Evolutionary conservation across 2,888 invertebrate genomes (phyloP), one percentile per base, ranked within the genome.

Genomic region (Tachina lurida): DNA sequence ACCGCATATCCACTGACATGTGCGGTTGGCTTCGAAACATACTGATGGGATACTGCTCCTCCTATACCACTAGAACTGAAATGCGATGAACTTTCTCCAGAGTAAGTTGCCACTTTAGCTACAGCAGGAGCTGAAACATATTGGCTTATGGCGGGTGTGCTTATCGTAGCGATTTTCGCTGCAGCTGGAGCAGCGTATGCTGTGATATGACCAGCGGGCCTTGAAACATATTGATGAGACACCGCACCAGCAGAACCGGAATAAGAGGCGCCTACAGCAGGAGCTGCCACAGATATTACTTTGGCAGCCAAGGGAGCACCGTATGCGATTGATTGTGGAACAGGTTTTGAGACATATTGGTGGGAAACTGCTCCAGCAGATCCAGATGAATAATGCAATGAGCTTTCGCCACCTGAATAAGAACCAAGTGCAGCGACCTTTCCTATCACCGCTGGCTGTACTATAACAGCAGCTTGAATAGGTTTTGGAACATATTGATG

Each of bases 1-100:
- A 83, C 60, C 15, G 76, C 77, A 80, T 83, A 81, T n/a, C 60
- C 60, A 1, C 73, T 93, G 2, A 94, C 93, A 1, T 94, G 93
- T 1, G 93, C 87, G 0, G 70, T 65, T 8, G 89, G 89, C 68
- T 88, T 88, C 3, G 90, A 89, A 0, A 89, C 82, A 22, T 88
- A 88, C 68, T 89, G 90, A 85, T 89, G 89, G 0, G 90, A 89
- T 15, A 88, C 71, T 3, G 88, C 87, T 19, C 88, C 87, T 62
- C 68, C 47, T n/a, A 15, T n/a, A n/a, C 67, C 67, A n/a, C 67
- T 49, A 15, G 71, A 56, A 47, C 56, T 13, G 49, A 68, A 77
- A 41, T 17, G 75, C 58, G 73, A 2, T 15, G 67, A 67, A 41
- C 62, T 67, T 58, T 43, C 77, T 19, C 58, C 77, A 0, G 52